Evolutionary conservation across 2,797 vertebrate species (phyloP), one percentile per base, ranked within the genome.

Genomic region (Hapalemur alaotrensis): DNA sequence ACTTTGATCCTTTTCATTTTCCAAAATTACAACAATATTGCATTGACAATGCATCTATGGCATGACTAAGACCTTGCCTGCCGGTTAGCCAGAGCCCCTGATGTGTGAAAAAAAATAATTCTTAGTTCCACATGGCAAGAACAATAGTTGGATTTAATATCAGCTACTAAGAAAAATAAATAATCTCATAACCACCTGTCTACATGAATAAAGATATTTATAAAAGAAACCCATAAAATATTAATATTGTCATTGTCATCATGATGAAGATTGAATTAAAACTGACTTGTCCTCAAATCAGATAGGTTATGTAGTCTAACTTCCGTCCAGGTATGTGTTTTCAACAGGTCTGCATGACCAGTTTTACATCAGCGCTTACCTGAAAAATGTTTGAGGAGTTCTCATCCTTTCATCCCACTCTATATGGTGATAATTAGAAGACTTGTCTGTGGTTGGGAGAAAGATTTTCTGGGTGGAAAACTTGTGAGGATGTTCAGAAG

Each of bases 301-400:
- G 48, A 57, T 0, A 35, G 2, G 20, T 50, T 50, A 11, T 0
- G 5, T 4, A 10, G 9, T 38, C 9, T 52, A 5, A 41, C 25
- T 82, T 65, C 28, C 3, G 35, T 14, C 35, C 30, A 52, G 61
- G 8, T 61, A 2, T 28, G 10, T 54, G 63, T 63, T 79, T 38
- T 35, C 17, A 43, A 6, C 20, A 30, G 72, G 4, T 28, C 17
- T 32, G 14, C 7, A 2, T 11, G 63, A 8, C n/a, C 17, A 48
- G 35, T 25, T 65, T n/a, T 22, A 14, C 28, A 23, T 41, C n/a
- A 46, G 9, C 0, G 10, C 14, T 50, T 50, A 50, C 7, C 14
- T 67, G 11, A 15, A 25, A 25, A 54, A 75, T 86, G 63, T 23
- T n/a, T 20, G 41, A 35, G 59, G 75, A 12, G 3, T 1, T 50